Conservation (phyloP, 2,113 vertebrate species). For the Corythoichthys haematopterus region DNA sequence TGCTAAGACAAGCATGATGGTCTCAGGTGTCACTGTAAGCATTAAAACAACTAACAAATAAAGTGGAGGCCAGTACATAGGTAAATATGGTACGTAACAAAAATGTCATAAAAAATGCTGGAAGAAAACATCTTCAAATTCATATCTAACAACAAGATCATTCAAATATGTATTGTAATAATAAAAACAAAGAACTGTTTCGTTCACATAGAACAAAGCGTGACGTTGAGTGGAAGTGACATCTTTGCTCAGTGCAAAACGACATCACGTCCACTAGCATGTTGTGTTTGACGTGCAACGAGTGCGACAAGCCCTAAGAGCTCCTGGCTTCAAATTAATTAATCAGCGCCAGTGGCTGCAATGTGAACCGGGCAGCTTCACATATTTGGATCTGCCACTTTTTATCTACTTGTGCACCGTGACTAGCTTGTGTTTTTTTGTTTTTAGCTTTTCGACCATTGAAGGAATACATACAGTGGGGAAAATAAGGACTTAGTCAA, state of each 20-base stretch:
- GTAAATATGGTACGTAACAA: too few relatives aligned
- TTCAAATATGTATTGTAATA: too few relatives aligned
- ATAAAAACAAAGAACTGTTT: not conserved
- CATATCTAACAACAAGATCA: too few relatives aligned
- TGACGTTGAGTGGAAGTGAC: not conserved
- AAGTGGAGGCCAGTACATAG: not conserved
- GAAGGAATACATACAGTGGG: too few relatives aligned
- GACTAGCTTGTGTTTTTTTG: conserved; percentile 9
- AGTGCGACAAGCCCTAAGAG: conserved; percentile 29
- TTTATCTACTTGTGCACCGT: conserved; percentile 32
- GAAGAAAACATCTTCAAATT: too few relatives aligned
- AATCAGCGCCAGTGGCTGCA: conserved; percentile 19
- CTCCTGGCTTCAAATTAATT: conserved; percentile 37
- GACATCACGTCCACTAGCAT: conserved; percentile 14
- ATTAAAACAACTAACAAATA: not conserved
- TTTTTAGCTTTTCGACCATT: too few relatives aligned
- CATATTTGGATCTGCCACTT: conserved; percentile 55
- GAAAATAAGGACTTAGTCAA: too few relatives aligned
- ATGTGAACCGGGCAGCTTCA: conserved; percentile 14
- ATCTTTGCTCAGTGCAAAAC: conserved; percentile 6
- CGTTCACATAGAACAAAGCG: not conserved
- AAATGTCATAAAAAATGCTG: not conserved
- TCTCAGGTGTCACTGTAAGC: not conserved
- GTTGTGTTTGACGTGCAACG: conserved; percentile 12
- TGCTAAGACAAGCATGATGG: not conserved